These are phyloP conservation scores for Tuta absoluta DNA, from an alignment of 2,888 invertebrate species.

Conservation along the genomic window DNA sequence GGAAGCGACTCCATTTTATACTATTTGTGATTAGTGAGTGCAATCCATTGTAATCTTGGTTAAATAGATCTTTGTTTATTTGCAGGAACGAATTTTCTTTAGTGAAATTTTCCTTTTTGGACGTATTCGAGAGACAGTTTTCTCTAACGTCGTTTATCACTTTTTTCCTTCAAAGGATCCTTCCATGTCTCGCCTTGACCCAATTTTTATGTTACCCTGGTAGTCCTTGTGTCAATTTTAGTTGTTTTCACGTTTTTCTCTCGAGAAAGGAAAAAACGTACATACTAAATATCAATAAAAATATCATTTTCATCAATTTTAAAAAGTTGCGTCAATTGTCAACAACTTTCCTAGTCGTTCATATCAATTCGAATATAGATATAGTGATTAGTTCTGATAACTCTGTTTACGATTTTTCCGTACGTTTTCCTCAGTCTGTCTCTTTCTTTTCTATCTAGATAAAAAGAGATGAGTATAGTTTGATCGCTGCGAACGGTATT, in stretches of 20 bases:
- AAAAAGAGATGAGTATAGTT: constrained; percentile 34
- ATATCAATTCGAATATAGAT: constrained; percentile 21
- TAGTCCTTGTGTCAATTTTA: neutral
- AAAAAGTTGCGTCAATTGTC: neutral
- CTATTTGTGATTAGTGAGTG: too few relatives aligned
- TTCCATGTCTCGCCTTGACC: constrained; percentile 17
- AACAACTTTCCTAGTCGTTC: constrained; percentile 2
- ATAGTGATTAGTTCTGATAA: constrained; percentile 39
- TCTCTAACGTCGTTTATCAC: neutral
- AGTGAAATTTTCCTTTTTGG: neutral
- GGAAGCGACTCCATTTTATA: too few relatives aligned
- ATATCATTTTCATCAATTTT: neutral
- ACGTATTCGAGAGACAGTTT: neutral
- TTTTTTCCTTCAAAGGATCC: neutral
- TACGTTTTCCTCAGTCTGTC: constrained; percentile 74
- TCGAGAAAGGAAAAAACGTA: neutral
- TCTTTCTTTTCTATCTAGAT: constrained; percentile 46
- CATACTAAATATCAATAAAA: neutral
- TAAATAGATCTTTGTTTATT: neutral
- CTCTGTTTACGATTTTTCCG: constrained; percentile 60
- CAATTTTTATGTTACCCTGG: constrained; percentile 17
- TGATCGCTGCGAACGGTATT: constrained; percentile 57
- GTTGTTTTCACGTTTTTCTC: neutral
- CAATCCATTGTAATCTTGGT: too few relatives aligned
- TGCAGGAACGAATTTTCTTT: neutral